Percentiles rank a stretch among this genome's conserved stretches.
phyloP scores from a whole-genome alignment of 2,797 vertebrate species.

The Vespertilio murinus region DNA sequence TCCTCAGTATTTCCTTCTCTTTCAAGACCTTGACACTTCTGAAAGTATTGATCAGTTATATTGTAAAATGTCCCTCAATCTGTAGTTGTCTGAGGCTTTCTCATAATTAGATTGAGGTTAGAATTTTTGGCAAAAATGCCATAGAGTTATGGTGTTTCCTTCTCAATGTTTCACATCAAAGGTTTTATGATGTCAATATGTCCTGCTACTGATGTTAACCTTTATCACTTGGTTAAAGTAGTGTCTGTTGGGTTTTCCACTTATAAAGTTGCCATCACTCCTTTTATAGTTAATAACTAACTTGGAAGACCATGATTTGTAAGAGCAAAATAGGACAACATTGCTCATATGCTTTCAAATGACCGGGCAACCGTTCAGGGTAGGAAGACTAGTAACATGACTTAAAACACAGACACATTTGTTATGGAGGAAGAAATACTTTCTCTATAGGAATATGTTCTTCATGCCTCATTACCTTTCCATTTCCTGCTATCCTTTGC shows the following conservation, averaged over 20 bases:
- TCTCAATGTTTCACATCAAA: conserved; percentile 40
- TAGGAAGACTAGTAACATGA: background rate
- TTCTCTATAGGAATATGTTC: background rate
- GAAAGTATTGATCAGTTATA: conserved; percentile 14
- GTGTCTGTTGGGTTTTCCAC: conserved; percentile 17
- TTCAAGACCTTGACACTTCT: conserved; percentile 43
- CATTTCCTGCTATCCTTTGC: background rate
- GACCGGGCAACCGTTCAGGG: background rate
- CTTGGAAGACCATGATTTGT: background rate
- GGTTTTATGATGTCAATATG: background rate
- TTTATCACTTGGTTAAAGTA: conserved; percentile 3
- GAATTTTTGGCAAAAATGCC: conserved; percentile 12
- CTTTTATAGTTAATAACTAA: conserved; percentile 45
- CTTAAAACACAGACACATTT: conserved; percentile 14
- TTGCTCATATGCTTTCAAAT: conserved; percentile 41
- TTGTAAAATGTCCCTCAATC: conserved; percentile 19
- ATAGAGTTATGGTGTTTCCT: background rate
- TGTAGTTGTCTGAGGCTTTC: conserved; percentile 7
- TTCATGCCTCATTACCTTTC: background rate
- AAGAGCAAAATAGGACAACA: background rate
- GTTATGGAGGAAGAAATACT: conserved; percentile 22
- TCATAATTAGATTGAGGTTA: background rate
- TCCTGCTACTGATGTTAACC: background rate
- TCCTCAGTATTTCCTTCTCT: conserved; percentile 17
- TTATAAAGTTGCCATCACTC: conserved; percentile 24